Percentiles rank a stretch among this genome's conserved stretches.
phyloP scores from a whole-genome alignment of 2,888 invertebrate species.

The Drosophila birchii region DNA sequence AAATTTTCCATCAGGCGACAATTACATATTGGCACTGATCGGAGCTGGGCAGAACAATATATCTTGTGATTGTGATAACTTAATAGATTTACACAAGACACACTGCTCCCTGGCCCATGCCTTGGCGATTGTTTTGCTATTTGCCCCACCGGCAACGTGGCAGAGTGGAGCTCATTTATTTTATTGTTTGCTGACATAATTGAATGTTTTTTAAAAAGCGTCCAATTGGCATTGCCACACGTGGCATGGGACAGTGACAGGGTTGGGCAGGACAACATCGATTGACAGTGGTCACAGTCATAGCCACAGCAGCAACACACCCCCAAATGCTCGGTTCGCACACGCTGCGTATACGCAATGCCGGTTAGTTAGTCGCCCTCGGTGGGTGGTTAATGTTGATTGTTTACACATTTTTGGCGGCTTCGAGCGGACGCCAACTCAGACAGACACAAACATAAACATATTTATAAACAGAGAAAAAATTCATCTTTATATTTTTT shows the following conservation, averaged over 20 bases:
- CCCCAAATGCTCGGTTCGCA: conserved; percentile 34
- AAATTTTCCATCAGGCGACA: conserved; percentile 23
- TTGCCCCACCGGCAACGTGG: conserved; percentile 19
- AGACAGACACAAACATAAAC: conserved; percentile 43
- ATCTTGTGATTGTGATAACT: conserved; percentile 36
- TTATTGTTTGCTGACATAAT: conserved; percentile 73
- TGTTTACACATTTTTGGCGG: conserved; percentile 78
- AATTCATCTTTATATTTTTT: background rate
- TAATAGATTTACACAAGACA: conserved; percentile 44
- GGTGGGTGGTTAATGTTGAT: conserved; percentile 71
- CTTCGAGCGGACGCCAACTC: conserved; percentile 41
- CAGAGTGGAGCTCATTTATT: conserved; percentile 51
- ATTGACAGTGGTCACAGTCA: conserved; percentile 39
- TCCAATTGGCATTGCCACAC: conserved; percentile 29
- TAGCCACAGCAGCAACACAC: conserved; percentile 35
- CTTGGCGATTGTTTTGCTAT: conserved; percentile 26
- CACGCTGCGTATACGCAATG: conserved; percentile 55
- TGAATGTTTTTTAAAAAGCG: conserved; percentile 65
- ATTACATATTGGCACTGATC: conserved; percentile 22
- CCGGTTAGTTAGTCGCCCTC: conserved; percentile 46
- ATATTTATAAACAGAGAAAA: conserved; percentile 6
- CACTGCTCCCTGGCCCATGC: conserved; percentile 18
- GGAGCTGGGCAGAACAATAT: conserved; percentile 26
- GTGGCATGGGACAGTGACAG: conserved; percentile 33
- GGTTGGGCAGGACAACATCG: conserved; percentile 53